Evolutionary conservation across 2,797 vertebrate genomes (phyloP), one percentile per base, ranked within the genome.

Genomic region (Poeciliopsis presidionis): DNA sequence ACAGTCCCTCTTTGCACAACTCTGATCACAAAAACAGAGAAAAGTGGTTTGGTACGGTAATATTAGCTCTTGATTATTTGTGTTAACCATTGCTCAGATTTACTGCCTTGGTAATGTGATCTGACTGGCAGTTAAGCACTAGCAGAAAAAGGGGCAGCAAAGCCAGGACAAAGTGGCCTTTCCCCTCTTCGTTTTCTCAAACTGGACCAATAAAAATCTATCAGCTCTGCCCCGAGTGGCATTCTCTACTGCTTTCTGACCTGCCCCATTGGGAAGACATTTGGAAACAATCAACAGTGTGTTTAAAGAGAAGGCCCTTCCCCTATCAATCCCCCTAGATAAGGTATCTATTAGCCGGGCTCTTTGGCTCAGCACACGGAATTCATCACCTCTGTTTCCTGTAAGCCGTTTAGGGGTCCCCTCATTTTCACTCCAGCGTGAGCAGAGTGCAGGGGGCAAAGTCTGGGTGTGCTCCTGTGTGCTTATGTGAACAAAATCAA

Each of bases 341-440:
- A 97, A 97, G 96, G 96, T 97, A 97, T 97, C 97, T 97, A 95
- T 91, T 93, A 96, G 94, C 90, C 87, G 91, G 93, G 91, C 95
- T 96, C 82, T 67, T 77, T 81, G 81, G 87, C 83, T 83, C 96
- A 93, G 94, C 95, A 93, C 92, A 93, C 93, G 95, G 97, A 97
- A 98, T 97, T 97, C 96, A 97, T 98, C 97, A 96, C 97, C 97
- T 97, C 95, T 94, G 95, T 96, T 98, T 98, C 97, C 96, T 97
- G 96, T 93, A 88, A 0, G 90, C 84, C 93, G 93, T 95, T 96
- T 96, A 73, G 93, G 94, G 95, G 96, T 96, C 94, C 96, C 94
- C 87, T 92, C 94, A 93, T 96, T 95, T 92, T 95, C 88, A 88
- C 94, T 92, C 79, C 87, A 86, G 87, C 90, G 88, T 93, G 85